phyloP scores from a whole-genome alignment of 2,888 invertebrate genomes.

The Corythucha ciliata region DNA sequence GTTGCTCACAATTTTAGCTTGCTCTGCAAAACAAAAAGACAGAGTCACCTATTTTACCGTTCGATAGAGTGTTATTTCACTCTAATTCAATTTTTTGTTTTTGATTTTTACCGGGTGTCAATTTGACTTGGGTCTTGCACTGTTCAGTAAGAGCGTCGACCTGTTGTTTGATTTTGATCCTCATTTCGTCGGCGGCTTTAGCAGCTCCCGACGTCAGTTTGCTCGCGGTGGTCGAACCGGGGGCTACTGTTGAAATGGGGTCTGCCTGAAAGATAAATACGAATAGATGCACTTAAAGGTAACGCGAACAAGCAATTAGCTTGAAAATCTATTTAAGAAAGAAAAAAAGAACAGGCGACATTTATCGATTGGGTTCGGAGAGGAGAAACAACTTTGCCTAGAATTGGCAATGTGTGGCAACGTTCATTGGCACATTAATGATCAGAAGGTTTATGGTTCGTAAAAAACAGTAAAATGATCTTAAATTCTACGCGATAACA shows the following conservation, averaged over 20 bases:
- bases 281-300: neutral
- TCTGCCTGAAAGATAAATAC: conserved; percentile 3
- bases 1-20: conserved; percentile 29
- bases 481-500: too few relatives aligned
- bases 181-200: conserved; percentile 25
- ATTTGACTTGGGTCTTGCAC: conserved; percentile 27
- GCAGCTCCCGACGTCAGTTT: too few relatives aligned
- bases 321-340: too few relatives aligned
- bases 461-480: too few relatives aligned
- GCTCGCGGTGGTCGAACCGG: conserved; percentile 9
- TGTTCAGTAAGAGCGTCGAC: conserved; percentile 27
- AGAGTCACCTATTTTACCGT: neutral
- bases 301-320: too few relatives aligned
- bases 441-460: too few relatives aligned
- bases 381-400: too few relatives aligned
- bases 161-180: conserved; percentile 28
- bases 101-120: conserved; percentile 24
- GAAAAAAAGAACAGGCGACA: too few relatives aligned
- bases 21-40: conserved; percentile 25
- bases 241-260: conserved; percentile 12
- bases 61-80: too few relatives aligned
- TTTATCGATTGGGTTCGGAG: too few relatives aligned
- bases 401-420: too few relatives aligned
- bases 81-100: neutral
- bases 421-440: too few relatives aligned